Base-by-base conservation (phyloP, 2,888 invertebrate genomes). In the Ditula angustiorana region DNA sequence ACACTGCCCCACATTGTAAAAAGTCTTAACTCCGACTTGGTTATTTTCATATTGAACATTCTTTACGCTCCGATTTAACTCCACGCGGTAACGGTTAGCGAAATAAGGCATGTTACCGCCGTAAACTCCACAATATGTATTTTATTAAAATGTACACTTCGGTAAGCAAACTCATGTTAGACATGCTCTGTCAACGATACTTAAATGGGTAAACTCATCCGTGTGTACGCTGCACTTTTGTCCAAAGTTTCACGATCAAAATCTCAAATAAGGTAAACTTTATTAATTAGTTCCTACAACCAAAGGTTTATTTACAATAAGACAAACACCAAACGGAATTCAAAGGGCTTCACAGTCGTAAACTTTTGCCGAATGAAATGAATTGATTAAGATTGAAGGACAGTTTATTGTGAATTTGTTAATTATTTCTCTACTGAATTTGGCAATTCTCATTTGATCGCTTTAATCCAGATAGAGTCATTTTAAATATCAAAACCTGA, bases 111-210 rank as follows among this genome's bases (percentile, higher is more conserved):
- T 21, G n/a, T 8, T 13, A 44, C 26, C 28, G 26, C 28, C n/a
- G 28, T 7, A 16, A 56, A 19, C 44, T 44, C 19, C 21, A 30
- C 21, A 2, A 16, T n/a, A 53, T 46, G 4, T 50, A 30, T 41
- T 28, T 46, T 41, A n/a, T 21, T n/a, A 26, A 49, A 33, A 10
- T 1, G 81, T 77, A 80, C 80, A 83, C 79, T 80, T 78, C 77
- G 76, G 56, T 70, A 82, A 74, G 74, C 81, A 82, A 85, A 84
- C 83, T 85, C 84, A 84, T 85, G 85, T 16, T 1, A 1, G 13
- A 13, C 13, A 5, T 33, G 58, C 67, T 61, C 69, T 57, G 66
- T 71, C n/a, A n/a, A 74, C 76, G 71, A 74, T 75, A 75, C 76
- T 72, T 67, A 67, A n/a, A n/a, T 13, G 19, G 19, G 0, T 67